Base-by-base conservation (phyloP, 1,140 invertebrate species). In the Bombus consobrinus region DNA sequence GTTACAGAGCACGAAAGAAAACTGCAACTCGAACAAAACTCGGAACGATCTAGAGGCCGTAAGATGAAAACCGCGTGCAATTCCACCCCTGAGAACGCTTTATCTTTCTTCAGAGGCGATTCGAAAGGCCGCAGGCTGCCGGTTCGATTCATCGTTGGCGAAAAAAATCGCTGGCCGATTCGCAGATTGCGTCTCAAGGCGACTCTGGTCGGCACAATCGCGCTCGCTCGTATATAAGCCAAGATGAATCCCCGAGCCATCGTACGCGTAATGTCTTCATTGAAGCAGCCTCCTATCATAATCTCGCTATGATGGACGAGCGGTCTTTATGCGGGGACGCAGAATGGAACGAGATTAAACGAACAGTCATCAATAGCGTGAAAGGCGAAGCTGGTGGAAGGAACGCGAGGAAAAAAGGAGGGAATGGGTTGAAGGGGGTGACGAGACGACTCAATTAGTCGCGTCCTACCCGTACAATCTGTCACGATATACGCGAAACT, bases 221-320 rank as follows among this genome's bases (percentile, higher is more conserved):
- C n/a, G 28, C 57, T 39, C 37, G 62, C 62, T 76, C 53, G 59
- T 83, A 89, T 86, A 83, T 80, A 59, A 39, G 78, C 76, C 83
- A 73, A 86, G 86, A 90, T 90, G 86, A 78, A 93, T 93, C 92
- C 91, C 89, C 89, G 88, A 92, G 92, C 91, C 92, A 92, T 93
- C 92, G 90, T 89, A 90, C 88, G 87, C 90, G 92, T 93, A 93
- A 94, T 94, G 92, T 94, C 94, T 94, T 94, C 92, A 93, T 94
- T 93, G 91, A 93, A 86, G 83, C 77, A 85, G 64, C 89, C 90
- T 92, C 90, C 91, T 94, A 94, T 94, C 93, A 93, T 94, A 94
- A 94, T 94, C 92, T 93, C 86, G 83, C 76, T 89, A 86, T 94
- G 94, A 94, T 94, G 90, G 92, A 94, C 93, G 94, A 93, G 91